A percentile compares a stretch with the other conserved stretches of the same genome.
Conservation (phyloP, 92 coral and sea anemone species). For the Montipora capitata region DNA sequence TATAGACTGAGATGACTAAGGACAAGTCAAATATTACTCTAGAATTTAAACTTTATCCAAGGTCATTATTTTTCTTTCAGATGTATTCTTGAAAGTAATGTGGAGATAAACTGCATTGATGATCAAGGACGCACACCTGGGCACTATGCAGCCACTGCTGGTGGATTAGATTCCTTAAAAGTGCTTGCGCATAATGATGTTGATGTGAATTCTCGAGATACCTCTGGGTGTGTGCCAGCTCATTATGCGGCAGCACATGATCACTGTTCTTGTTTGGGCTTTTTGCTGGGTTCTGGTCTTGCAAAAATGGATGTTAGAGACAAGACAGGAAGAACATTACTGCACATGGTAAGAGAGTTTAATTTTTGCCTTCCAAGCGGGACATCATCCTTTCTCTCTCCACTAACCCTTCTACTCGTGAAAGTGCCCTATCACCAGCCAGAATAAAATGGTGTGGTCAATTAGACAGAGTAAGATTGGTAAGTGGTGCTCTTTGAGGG, state of each 20-base stretch:
- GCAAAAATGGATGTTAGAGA: conserved; percentile 85
- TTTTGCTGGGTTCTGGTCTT: conserved; percentile 80
- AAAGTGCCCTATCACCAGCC: no score
- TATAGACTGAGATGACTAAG: no score
- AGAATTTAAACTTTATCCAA: background rate
- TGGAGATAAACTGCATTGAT: conserved; percentile 77
- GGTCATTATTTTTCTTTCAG: conserved; percentile 45
- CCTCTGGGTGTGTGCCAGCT: conserved; percentile 83
- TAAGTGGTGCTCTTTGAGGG: no score
- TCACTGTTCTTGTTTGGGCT: conserved; percentile 83
- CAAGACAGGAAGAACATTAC: conserved; percentile 80
- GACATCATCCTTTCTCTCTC: background rate
- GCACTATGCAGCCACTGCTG: conserved; percentile 87
- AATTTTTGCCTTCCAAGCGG: no score
- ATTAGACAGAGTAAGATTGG: no score
- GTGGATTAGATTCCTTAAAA: conserved; percentile 86
- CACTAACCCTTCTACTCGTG: background rate
- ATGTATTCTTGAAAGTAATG: conserved; percentile 84
- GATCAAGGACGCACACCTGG: conserved; percentile 91
- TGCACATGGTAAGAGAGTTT: conserved; percentile 84
- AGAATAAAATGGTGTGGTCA: no score
- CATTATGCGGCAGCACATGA: conserved; percentile 90
- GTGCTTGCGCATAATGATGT: conserved; percentile 90
- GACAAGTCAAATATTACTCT: no score
- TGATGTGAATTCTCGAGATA: conserved; percentile 87